A percentile compares a stretch with the other conserved stretches of the same genome.
phyloP scores from a whole-genome alignment of 2,797 vertebrate species.

The Merluccius polli region DNA sequence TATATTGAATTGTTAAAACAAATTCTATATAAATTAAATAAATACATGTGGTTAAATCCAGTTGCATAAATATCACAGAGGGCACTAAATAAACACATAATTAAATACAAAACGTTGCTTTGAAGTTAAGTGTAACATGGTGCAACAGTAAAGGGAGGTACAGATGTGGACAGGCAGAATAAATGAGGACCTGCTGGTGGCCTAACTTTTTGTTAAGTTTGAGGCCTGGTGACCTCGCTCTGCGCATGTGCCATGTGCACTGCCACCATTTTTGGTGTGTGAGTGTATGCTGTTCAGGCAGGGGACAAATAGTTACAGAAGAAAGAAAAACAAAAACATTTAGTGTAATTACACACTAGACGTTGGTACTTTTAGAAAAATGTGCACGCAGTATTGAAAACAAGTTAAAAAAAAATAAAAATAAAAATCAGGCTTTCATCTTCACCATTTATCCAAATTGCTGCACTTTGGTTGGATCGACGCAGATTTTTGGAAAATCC shows the following conservation, averaged over 20 bases:
- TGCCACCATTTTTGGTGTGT: constrained; percentile 21
- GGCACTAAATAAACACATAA: not conserved
- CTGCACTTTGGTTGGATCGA: constrained; percentile 58
- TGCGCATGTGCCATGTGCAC: constrained; percentile 10
- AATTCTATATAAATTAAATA: not conserved
- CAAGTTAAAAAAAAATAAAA: constrained; percentile 52
- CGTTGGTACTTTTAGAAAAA: constrained; percentile 60
- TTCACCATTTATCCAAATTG: constrained; percentile 68
- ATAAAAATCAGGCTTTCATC: constrained; percentile 62
- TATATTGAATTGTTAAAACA: not conserved
- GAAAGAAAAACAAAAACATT: constrained; percentile 46
- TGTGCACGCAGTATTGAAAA: constrained; percentile 64
- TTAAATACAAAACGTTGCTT: not conserved
- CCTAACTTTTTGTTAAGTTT: constrained; percentile 22
- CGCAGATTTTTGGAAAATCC: constrained; percentile 57
- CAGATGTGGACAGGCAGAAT: not conserved
- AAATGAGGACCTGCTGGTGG: constrained; percentile 19
- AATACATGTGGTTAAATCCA: not conserved
- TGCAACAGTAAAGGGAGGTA: not conserved
- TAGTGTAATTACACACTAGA: constrained; percentile 71
- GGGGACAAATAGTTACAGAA: constrained; percentile 48
- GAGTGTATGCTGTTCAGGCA: constrained; percentile 42
- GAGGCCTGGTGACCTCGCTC: constrained; percentile 14
- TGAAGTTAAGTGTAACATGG: not conserved
- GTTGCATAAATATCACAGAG: not conserved